Conservation (phyloP, 2,888 invertebrate genomes). For the Chouioia cunea region DNA sequence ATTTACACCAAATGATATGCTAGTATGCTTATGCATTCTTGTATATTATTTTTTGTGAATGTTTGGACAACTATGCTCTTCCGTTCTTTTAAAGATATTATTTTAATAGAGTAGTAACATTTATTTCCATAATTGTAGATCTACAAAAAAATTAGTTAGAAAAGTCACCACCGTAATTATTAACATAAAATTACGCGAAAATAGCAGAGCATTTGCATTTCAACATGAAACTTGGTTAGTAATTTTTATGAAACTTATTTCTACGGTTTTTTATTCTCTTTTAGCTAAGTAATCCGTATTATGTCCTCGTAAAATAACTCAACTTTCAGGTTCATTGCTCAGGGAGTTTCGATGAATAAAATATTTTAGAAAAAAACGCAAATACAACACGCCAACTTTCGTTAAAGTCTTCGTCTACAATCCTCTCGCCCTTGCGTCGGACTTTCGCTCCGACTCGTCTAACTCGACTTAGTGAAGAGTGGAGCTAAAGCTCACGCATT, state of each 20-base stretch:
- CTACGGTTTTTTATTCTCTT: conserved; percentile 31
- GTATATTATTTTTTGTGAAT: too few species aligned
- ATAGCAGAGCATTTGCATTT: conserved; percentile 2
- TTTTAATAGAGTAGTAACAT: too few species aligned
- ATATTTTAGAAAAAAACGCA: conserved; percentile 32
- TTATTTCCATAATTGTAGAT: too few species aligned
- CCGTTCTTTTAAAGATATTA: too few species aligned
- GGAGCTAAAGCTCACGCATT: neutral
- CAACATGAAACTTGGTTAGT: conserved; percentile 11
- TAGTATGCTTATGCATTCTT: too few species aligned
- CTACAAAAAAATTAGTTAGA: too few species aligned
- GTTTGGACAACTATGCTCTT: too few species aligned
- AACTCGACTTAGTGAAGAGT: conserved; percentile 19
- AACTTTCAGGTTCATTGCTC: conserved; percentile 32
- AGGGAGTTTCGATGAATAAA: conserved; percentile 35
- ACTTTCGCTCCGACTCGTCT: conserved; percentile 4
- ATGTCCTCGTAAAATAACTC: conserved; percentile 25
- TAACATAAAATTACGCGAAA: conserved; percentile 22
- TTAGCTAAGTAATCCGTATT: neutral
- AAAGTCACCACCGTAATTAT: conserved; percentile 3
- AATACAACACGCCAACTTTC: conserved; percentile 18
- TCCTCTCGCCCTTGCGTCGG: neutral
- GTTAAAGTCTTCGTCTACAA: conserved; percentile 19
- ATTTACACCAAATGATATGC: too few species aligned
- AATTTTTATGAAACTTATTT: conserved; percentile 38